Evolutionary conservation across 2,888 invertebrate species (phyloP).

Genomic region (Gari tellinella): DNA sequence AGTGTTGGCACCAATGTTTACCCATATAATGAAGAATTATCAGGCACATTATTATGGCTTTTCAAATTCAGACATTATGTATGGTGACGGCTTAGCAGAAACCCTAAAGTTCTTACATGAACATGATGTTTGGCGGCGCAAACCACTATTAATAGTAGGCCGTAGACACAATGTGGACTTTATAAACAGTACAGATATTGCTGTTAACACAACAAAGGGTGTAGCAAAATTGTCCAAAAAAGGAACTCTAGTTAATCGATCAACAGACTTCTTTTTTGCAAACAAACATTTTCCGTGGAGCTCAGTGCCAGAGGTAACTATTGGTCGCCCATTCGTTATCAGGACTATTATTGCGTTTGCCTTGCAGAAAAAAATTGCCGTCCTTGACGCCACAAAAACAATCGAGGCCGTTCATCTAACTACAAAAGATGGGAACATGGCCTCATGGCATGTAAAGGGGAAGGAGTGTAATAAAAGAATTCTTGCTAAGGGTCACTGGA

Average conservation of each 20-base stretch:
- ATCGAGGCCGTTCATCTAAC: constrained; percentile 45
- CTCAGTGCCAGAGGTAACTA: constrained; percentile 22
- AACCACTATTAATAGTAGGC: constrained; percentile 32
- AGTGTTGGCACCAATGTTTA: constrained; percentile 20
- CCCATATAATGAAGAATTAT: background rate
- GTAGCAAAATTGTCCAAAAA: constrained; percentile 5
- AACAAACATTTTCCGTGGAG: constrained; percentile 42
- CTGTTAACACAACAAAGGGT: constrained; percentile 9
- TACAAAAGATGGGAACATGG: constrained; percentile 29
- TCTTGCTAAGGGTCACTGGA: no score
- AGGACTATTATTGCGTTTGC: constrained; percentile 36
- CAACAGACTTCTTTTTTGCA: constrained; percentile 44
- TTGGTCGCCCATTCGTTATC: constrained; percentile 39
- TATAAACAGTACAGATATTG: constrained; percentile 8
- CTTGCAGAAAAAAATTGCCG: constrained; percentile 11
- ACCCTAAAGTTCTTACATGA: constrained; percentile 25
- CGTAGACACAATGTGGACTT: constrained; percentile 38
- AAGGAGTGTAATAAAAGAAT: no score
- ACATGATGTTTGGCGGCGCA: constrained; percentile 16
- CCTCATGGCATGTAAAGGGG: constrained; percentile 36
- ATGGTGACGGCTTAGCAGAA: constrained; percentile 30
- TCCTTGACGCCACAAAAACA: constrained; percentile 42
- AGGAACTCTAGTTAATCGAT: constrained; percentile 31
- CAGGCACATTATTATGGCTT: constrained; percentile 37
- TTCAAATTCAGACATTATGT: constrained; percentile 40